phyloP scores from a whole-genome alignment of 2,113 vertebrate genomes.

The Ophiodon elongatus region DNA sequence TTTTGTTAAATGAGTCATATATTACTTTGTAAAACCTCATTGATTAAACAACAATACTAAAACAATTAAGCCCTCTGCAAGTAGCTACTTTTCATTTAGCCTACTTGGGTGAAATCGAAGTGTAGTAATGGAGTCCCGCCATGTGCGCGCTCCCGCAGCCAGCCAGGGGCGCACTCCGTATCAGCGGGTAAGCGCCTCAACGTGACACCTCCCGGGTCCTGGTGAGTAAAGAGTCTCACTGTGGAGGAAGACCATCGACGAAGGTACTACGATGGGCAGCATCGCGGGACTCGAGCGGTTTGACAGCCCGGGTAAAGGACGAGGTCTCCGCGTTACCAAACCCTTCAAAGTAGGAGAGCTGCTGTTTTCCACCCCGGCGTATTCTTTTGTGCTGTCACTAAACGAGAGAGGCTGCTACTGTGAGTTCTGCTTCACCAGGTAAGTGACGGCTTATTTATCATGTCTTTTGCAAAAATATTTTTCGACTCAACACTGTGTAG shows the following conservation, averaged over 20 bases:
- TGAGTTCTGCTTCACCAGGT: constrained; percentile 94
- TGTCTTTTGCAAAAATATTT: no score
- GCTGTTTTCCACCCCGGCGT: constrained; percentile 90
- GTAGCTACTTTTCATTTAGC: no score
- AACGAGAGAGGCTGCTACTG: constrained; percentile 90
- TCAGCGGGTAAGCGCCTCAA: background rate
- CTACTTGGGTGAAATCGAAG: no score
- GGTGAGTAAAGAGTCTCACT: background rate
- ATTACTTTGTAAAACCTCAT: no score
- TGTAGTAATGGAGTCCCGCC: no score
- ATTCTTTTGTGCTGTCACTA: constrained; percentile 87
- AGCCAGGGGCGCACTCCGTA: background rate
- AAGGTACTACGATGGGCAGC: constrained; percentile 68
- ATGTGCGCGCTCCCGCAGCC: background rate
- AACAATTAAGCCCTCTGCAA: no score
- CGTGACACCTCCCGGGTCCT: background rate
- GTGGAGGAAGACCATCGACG: background rate
- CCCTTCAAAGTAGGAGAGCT: constrained; percentile 89
- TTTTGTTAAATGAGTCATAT: no score
- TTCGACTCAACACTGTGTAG: no score
- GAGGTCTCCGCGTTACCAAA: constrained; percentile 88
- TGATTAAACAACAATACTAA: no score
- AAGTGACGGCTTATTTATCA: no score
- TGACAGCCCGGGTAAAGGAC: constrained; percentile 90
- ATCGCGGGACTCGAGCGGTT: constrained; percentile 89